Evolutionary conservation across 1,140 invertebrate species (phyloP).

Genomic region (Leguminivora glycinivorella): DNA sequence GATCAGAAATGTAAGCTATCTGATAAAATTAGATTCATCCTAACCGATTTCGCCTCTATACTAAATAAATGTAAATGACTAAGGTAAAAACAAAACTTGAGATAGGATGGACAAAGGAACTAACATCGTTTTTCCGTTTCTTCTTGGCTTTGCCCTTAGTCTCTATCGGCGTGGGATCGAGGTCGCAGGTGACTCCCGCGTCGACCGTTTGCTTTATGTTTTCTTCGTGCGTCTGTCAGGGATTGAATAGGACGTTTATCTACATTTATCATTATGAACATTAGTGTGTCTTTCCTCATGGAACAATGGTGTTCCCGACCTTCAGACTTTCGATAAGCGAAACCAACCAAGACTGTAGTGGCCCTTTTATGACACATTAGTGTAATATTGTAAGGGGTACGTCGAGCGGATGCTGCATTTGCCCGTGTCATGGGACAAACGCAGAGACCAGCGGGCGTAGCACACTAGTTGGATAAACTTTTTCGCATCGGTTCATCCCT

Average conservation of each 20-base stretch:
- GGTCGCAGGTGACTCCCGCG: slow-evolving; percentile 57
- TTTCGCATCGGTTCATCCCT: too few species aligned
- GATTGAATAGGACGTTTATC: background rate
- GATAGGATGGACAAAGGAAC: slow-evolving; percentile 24
- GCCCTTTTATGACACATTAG: too few species aligned
- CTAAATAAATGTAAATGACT: background rate
- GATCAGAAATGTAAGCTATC: background rate
- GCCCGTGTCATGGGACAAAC: too few species aligned
- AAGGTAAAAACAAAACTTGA: slow-evolving; percentile 23
- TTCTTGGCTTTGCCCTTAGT: slow-evolving; percentile 51
- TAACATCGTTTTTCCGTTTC: slow-evolving; percentile 56
- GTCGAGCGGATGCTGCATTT: too few species aligned
- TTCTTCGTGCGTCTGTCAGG: slow-evolving; percentile 54
- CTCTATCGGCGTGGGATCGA: slow-evolving; percentile 58
- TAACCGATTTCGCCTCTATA: background rate
- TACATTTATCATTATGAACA: too few species aligned
- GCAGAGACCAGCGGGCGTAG: too few species aligned
- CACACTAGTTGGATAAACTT: too few species aligned
- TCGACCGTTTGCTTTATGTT: slow-evolving; percentile 50
- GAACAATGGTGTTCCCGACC: too few species aligned
- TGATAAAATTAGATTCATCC: background rate
- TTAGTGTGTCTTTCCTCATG: too few species aligned
- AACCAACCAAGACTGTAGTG: too few species aligned
- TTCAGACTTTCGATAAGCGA: too few species aligned
- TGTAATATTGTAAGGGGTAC: too few species aligned